phyloP scores from a whole-genome alignment of 2,888 invertebrate species.

The Megalurothrips usitatus region DNA sequence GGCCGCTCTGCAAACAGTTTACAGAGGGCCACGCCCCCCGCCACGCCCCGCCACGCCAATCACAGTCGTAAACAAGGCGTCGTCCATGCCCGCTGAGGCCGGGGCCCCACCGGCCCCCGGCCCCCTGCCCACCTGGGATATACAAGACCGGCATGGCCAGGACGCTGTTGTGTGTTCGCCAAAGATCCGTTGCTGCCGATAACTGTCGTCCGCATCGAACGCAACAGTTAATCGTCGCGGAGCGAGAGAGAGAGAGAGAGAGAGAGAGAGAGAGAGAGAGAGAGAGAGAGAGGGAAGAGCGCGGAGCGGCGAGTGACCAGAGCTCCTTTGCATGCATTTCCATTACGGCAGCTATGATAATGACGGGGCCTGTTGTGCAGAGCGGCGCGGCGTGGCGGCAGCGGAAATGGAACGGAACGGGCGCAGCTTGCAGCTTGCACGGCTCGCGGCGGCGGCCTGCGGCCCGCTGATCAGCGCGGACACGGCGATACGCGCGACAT shows the following conservation, averaged over 20 bases:
- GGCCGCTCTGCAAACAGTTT: background rate
- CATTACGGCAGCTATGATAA: constrained; percentile 17
- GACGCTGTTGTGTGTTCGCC: background rate
- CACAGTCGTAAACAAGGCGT: constrained; percentile 21
- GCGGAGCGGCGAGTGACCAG: background rate
- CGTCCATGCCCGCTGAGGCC: background rate
- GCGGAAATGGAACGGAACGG: constrained; percentile 3
- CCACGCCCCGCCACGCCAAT: background rate
- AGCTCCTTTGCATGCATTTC: constrained; percentile 21
- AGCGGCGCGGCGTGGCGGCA: background rate
- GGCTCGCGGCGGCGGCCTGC: background rate
- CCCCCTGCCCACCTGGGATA: background rate
- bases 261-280: too few relatives aligned
- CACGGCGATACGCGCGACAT: too few relatives aligned
- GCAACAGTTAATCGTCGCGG: constrained; percentile 3
- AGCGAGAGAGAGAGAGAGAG: too few relatives aligned
- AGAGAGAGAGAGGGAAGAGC: background rate
- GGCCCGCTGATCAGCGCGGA: background rate
- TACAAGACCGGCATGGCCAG: background rate
- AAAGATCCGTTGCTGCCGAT: background rate
- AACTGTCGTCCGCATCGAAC: constrained; percentile 12
- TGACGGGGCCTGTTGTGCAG: background rate
- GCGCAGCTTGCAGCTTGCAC: background rate
- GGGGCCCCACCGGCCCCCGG: background rate
- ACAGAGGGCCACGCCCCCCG: background rate